Conservation (phyloP, 2,888 invertebrate genomes). For the Agonopterix subpropinquella region DNA sequence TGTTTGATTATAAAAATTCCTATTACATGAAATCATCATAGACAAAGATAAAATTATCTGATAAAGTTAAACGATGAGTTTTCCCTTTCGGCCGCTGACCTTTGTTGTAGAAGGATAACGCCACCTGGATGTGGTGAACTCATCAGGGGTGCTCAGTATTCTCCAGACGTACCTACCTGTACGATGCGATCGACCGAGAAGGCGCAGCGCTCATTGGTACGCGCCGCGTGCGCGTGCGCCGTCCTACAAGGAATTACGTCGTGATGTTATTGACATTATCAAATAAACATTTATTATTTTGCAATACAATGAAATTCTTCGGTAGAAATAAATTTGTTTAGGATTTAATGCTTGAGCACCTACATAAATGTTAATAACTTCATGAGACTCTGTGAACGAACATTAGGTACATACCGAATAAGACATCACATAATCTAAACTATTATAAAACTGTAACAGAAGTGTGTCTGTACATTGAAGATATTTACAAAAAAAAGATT, state of each 20-base stretch:
- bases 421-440: too few species aligned
- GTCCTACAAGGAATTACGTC: constrained; percentile 5
- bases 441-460: too few species aligned
- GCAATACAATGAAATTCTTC: background rate
- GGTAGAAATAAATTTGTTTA: background rate
- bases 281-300: background rate
- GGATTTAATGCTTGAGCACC: background rate
- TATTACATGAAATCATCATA: background rate
- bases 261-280: constrained; percentile 12
- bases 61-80: constrained; percentile 20
- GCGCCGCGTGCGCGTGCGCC: constrained; percentile 1
- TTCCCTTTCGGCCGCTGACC: constrained; percentile 52
- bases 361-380: too few species aligned
- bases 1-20: too few species aligned
- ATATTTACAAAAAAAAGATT: too few species aligned
- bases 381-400: too few species aligned
- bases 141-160: constrained; percentile 33
- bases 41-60: too few species aligned
- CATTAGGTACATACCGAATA: too few species aligned
- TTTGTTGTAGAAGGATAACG: constrained; percentile 37
- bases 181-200: background rate
- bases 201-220: constrained; percentile 1
- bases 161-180: constrained; percentile 6
- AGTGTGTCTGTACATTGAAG: too few species aligned
- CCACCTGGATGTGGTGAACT: constrained; percentile 28